phyloP scores from a whole-genome alignment of 1,140 invertebrate genomes.

The Orius insidiosus region DNA sequence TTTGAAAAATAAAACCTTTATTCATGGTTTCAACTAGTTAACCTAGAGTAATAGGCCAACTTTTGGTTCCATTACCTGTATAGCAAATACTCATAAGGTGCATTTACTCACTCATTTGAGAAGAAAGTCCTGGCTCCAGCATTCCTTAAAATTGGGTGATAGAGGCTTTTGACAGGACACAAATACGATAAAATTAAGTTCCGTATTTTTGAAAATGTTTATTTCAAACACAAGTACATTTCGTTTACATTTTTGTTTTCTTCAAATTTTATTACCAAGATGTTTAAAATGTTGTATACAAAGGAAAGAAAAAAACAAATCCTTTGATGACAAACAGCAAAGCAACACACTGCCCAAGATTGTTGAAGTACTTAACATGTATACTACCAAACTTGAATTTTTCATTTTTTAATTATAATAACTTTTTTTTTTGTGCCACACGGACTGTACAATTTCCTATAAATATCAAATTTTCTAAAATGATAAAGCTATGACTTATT shows the following conservation, averaged over 20 bases:
- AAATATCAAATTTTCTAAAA: conserved; percentile 14
- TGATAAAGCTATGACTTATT: conserved; percentile 17
- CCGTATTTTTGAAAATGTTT: conserved; percentile 9
- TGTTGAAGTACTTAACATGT: conserved; percentile 10
- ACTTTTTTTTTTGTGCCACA: conserved; percentile 14
- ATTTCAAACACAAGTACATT: conserved; percentile 17
- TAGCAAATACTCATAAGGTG: no score
- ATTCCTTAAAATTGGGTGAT: no score
- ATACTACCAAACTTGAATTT: background rate
- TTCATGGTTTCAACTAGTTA: no score
- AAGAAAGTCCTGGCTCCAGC: no score
- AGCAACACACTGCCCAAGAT: conserved; percentile 16
- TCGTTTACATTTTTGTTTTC: conserved; percentile 12
- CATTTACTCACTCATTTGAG: no score
- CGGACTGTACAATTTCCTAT: conserved; percentile 17
- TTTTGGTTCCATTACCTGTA: no score
- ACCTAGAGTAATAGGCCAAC: no score
- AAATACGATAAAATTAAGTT: no score
- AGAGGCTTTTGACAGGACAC: no score
- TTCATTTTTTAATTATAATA: no score
- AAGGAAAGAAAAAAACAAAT: conserved; percentile 3
- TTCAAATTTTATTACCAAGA: conserved; percentile 9
- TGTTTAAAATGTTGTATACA: conserved; percentile 12
- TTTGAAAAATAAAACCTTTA: no score
- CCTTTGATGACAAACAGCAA: conserved; percentile 14